A percentile compares a stretch with the other conserved stretches of the same genome.
These are phyloP conservation scores for Lanius ludovicianus DNA, from an alignment of 2,113 vertebrate genomes.

Conservation along the genomic window DNA sequence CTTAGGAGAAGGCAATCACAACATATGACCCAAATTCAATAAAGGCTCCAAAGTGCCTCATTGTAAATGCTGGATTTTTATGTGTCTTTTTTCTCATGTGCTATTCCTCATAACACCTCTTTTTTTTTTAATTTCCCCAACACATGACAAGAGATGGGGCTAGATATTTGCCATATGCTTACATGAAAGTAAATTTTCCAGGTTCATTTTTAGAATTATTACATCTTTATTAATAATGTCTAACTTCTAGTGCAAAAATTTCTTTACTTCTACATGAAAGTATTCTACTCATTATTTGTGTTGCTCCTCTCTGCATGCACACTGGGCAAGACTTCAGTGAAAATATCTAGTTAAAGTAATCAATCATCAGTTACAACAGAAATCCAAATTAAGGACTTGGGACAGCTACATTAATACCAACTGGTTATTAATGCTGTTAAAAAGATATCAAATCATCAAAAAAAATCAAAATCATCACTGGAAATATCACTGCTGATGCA, in stretches of 20 bases:
- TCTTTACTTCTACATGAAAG: background rate
- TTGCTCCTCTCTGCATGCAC: conserved; percentile 9
- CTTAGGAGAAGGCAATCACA: background rate
- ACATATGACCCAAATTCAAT: background rate
- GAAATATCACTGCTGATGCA: background rate
- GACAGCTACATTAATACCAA: conserved; percentile 58
- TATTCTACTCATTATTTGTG: background rate
- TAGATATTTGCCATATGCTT: background rate
- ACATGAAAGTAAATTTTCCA: background rate
- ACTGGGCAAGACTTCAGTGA: conserved; percentile 7
- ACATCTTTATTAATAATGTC: background rate
- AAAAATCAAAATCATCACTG: background rate
- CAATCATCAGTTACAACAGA: conserved; percentile 53
- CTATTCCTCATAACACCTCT: background rate
- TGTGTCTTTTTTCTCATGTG: background rate
- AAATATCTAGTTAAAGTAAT: conserved; percentile 47
- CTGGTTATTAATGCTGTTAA: conserved; percentile 64
- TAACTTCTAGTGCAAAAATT: background rate
- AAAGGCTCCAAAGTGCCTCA: background rate
- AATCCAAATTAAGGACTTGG: conserved; percentile 55
- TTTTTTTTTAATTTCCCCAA: background rate
- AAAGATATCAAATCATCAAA: conserved; percentile 51
- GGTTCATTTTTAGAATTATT: background rate
- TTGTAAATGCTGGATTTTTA: background rate
- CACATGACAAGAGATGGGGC: background rate